phyloP scores from a whole-genome alignment of 1,140 invertebrate genomes.

The Brachionus plicatilis region DNA sequence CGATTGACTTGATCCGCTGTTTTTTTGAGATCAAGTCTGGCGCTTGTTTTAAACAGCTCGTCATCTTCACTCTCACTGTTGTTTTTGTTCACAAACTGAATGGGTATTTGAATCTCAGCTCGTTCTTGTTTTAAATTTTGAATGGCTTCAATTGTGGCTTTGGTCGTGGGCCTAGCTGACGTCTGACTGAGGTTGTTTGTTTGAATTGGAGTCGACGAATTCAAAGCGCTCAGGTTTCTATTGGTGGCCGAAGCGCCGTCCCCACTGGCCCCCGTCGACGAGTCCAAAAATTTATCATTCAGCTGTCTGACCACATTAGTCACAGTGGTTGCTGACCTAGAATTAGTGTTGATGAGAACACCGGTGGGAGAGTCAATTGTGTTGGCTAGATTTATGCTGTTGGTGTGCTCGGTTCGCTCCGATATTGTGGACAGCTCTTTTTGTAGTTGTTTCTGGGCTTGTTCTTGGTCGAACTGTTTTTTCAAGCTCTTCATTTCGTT shows the following conservation, averaged over 20 bases:
- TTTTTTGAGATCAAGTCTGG: not conserved
- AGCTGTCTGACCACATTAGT: constrained; percentile 17
- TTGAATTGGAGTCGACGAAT: constrained; percentile 5
- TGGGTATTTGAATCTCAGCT: not conserved
- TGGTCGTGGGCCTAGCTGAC: not conserved
- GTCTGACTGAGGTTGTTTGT: not conserved
- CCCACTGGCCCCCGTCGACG: not conserved
- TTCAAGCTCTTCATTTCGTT: not conserved
- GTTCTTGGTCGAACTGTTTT: not conserved
- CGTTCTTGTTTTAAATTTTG: constrained; percentile 22
- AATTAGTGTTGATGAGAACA: not conserved
- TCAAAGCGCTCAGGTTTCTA: not conserved
- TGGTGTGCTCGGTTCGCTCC: constrained; percentile 33
- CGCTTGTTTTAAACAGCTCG: not conserved
- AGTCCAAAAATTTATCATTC: constrained; percentile 14
- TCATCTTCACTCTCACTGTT: not conserved
- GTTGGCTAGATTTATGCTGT: not conserved
- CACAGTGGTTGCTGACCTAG: not conserved
- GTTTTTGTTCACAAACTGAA: not conserved
- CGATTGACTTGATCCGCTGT: not conserved
- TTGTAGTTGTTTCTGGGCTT: not conserved
- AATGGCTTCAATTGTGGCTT: not conserved
- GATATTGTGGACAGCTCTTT: constrained; percentile 38
- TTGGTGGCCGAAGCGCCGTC: not conserved
- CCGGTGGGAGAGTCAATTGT: constrained; percentile 6